phyloP scores from a whole-genome alignment of 2,797 vertebrate species.

The Eurystomus glaucurus region DNA sequence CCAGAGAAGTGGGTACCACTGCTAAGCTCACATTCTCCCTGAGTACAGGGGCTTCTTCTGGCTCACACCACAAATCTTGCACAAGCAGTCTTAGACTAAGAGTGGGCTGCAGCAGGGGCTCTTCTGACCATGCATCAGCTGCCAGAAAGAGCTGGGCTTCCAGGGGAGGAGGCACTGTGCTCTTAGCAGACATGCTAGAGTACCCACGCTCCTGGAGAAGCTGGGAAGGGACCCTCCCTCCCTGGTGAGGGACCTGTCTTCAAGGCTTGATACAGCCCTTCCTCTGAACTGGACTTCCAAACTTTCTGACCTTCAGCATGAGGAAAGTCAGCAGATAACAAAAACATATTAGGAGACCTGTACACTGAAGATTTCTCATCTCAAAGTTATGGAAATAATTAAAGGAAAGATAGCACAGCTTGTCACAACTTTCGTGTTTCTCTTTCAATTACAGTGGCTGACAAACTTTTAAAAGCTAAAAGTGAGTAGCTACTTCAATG shows the following conservation, averaged over 20 bases:
- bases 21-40: not conserved
- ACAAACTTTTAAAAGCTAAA: conserved; percentile 46
- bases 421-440: conserved; percentile 45
- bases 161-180: fast-evolving
- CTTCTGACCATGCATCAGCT: not conserved
- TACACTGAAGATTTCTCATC: not conserved
- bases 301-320: not conserved
- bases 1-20: not conserved
- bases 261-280: not conserved
- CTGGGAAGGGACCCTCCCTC: not conserved
- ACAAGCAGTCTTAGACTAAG: not conserved
- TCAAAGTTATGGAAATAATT: conserved; percentile 18
- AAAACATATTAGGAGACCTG: not conserved
- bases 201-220: not conserved
- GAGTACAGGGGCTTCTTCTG: not conserved
- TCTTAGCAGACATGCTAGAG: not conserved
- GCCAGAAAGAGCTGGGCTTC: not conserved
- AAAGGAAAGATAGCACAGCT: conserved; percentile 14
- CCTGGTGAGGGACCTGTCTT: not conserved
- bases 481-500: conserved; percentile 29
- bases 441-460: conserved; percentile 33
- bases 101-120: not conserved
- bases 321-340: conserved; percentile 14
- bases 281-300: not conserved
- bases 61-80: not conserved